Evolutionary conservation across 1,140 invertebrate species (phyloP).

Genomic region (Aphidius ervi): DNA sequence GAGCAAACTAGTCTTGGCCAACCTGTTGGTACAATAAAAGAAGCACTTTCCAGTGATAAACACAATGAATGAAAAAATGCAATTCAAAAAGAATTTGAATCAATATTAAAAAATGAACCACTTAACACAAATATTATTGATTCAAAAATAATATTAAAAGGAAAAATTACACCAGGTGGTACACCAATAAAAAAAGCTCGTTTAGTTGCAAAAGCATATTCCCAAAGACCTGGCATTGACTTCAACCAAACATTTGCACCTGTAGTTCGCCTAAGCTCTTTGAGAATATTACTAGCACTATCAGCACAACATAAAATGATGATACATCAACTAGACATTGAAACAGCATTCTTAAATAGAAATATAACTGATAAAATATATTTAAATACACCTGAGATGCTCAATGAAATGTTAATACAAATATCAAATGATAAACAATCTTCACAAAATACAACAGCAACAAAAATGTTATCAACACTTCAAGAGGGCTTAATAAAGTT

Average conservation of each 20-base stretch:
- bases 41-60: slow-evolving; percentile 1
- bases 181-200: slow-evolving; percentile 37
- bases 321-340: slow-evolving; percentile 37
- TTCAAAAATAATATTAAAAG: background rate
- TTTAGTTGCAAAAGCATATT: slow-evolving; percentile 34
- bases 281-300: slow-evolving; percentile 31
- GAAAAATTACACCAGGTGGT: slow-evolving; percentile 21
- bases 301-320: slow-evolving; percentile 25
- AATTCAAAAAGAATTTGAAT: slow-evolving; percentile 30
- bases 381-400: slow-evolving; percentile 38
- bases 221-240: slow-evolving; percentile 29
- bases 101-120: slow-evolving; percentile 18
- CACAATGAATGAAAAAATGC: slow-evolving; percentile 25
- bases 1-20: slow-evolving; percentile 7
- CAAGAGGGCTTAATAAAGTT: slow-evolving; percentile 17
- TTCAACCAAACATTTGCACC: slow-evolving; percentile 34
- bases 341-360: slow-evolving; percentile 38
- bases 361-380: slow-evolving; percentile 40
- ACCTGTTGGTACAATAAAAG: background rate
- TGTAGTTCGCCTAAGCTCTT: slow-evolving; percentile 27
- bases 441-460: slow-evolving; percentile 8
- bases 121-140: background rate
- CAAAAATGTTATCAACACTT: slow-evolving; percentile 13
- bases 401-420: slow-evolving; percentile 3
- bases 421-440: background rate